Base-by-base conservation (phyloP, 2,113 vertebrate genomes). In the Burhinus oedicnemus region DNA sequence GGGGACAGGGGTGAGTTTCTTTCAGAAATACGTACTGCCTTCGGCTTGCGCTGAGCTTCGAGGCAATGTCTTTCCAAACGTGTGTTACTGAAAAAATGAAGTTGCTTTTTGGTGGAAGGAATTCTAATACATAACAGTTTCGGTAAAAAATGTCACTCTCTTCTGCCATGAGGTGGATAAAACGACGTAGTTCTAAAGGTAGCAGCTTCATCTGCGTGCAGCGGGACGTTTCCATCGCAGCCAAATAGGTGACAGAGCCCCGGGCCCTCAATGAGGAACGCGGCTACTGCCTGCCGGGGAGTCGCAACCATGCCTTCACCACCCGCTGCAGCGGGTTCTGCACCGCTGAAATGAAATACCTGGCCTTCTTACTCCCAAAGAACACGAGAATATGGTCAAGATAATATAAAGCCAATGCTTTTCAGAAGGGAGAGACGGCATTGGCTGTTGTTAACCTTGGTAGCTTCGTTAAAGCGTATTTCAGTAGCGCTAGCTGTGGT, bases 171-270 rank as follows among this genome's bases (percentile, higher is more conserved):
- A 52, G 51, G 16, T 2, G 26, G 38, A 7, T 21, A 10, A 23
- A 80, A 36, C 34, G 45, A 12, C 6, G 0, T 0, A 5, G 30
- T 4, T 2, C 6, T 42, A 34, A 68, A 0, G 4, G 38, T 4
- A 75, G n/a, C 18, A 8, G 40, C 27, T 61, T 51, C 5, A 0
- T 36, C 54, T 34, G 20, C 66, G 36, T 1, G 8, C 61, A 23
- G 25, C 0, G 1, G 81, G 70, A 38, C 5, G 3, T 16, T 58
- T 36, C 42, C 18, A 2, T 32, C 25, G 4, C 16, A 4, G 65
- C 13, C 20, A 65, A 36, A 44, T 9, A 25, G 2, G 3, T 3
- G 70, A 26, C 32, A 61, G 51, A 36, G 44, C 7, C 21, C 61
- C 38, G 22, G 36, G 21, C 49, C 36, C 18, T 10, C 17, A 3